phyloP scores from a whole-genome alignment of 2,888 invertebrate genomes.

The Meteorus colon region DNA sequence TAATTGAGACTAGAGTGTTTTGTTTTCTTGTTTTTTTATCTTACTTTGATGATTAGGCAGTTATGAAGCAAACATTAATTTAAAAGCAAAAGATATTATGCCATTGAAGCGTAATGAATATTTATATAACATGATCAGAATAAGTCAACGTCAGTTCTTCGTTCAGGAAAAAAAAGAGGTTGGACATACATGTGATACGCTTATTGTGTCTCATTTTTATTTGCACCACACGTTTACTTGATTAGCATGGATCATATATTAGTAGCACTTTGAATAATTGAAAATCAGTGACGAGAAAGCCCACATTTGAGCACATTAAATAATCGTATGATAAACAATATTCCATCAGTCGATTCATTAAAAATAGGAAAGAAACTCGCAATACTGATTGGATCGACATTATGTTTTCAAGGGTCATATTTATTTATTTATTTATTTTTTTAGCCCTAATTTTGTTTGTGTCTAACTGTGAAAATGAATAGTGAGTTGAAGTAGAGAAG shows the following conservation, averaged over 20 bases:
- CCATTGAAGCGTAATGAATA: not conserved
- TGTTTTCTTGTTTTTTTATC: conserved; percentile 12
- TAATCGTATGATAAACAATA: not conserved
- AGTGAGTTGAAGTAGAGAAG: not conserved
- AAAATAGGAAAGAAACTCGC: not conserved
- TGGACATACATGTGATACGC: not conserved
- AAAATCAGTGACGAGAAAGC: not conserved
- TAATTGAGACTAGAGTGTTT: conserved; percentile 40
- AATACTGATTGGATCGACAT: not conserved
- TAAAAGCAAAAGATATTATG: not conserved
- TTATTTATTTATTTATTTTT: not conserved
- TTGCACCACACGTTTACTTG: too few relatives aligned
- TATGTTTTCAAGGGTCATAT: not conserved
- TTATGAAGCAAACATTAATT: not conserved
- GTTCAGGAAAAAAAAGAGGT: not conserved
- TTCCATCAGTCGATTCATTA: not conserved
- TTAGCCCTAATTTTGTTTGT: not conserved
- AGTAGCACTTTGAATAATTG: not conserved
- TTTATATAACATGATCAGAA: not conserved
- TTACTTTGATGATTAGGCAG: conserved; percentile 26
- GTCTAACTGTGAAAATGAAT: not conserved
- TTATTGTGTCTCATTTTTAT: not conserved
- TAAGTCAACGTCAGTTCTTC: not conserved
- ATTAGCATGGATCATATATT: not conserved
- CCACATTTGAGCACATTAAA: not conserved